Base-by-base conservation (phyloP, 1,140 invertebrate species). In the Drosophila sp. region DNA sequence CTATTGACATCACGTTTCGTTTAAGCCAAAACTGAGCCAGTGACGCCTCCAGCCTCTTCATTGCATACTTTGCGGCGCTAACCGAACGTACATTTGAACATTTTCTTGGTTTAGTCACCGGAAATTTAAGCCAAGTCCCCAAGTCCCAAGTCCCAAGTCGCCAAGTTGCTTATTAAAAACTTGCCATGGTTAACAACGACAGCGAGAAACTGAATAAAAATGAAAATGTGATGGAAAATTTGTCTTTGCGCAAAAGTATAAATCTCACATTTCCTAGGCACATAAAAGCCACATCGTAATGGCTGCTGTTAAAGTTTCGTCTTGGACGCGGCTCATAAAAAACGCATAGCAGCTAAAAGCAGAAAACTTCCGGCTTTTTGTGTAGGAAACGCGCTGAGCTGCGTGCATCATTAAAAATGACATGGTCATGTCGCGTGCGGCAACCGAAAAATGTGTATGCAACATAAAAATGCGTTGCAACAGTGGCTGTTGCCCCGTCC, bases 1-100 rank as follows among this genome's bases (percentile, higher is more conserved):
- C 84, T 79, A 89, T 87, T 89, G 82, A 87, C 82, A 86, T 87
- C 82, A 89, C 83, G 80, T 83, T 79, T 50, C 66, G 59, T 56
- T 74, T 38, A 40, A 63, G 41, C 65, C 74, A 75, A 66, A 73
- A 57, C 36, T 71, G 65, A 70, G 18, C 45, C 63, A 69, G 29
- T 54, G 38, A 29, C 32, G 21, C 43, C 13, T 45, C 29, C 48
- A 50, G 38, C 32, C 32, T 34, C 34, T 62, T 51, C 53, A 53
- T 48, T 11, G 65, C 80, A 54, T 50, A 64, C 58, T 51, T 58
- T 46, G 54, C 40, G 16, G 50, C 62, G 14, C 32, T 45, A 32
- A 78, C 76, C 72, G 62, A 76, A 84, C 71, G 78, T 83, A 89
- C 79, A 86, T 87, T 77, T n/a, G n/a, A n/a, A n/a, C n/a, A n/a